A percentile compares a stretch with the other conserved stretches of the same genome.
These are phyloP conservation scores for Conchocele bisecta DNA, from an alignment of 2,888 invertebrate genomes.

Conservation along the genomic window DNA sequence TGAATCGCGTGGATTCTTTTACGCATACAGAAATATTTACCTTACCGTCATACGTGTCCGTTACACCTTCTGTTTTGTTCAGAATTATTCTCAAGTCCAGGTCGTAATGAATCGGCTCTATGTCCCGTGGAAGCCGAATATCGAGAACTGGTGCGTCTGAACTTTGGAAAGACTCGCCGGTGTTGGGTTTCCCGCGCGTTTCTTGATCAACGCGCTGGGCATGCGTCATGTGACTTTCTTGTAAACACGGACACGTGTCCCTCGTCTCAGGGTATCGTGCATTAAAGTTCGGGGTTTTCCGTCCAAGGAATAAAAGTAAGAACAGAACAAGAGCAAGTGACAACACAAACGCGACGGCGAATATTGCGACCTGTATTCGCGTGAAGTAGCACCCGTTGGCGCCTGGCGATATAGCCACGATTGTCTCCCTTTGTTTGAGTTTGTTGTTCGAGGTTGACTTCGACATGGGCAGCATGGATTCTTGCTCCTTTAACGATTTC, in stretches of 20 bases:
- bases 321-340: conserved; percentile 60
- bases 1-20: conserved; percentile 55
- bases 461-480: conserved; percentile 11
- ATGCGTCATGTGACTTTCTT: background rate
- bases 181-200: background rate
- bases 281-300: background rate
- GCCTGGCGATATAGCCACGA: conserved; percentile 53
- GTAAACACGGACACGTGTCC: conserved; percentile 4
- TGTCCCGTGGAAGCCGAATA: conserved; percentile 66
- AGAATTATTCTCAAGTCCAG: conserved; percentile 66
- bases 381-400: conserved; percentile 63
- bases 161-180: conserved; percentile 5
- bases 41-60: conserved; percentile 60
- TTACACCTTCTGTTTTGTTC: too few species aligned
- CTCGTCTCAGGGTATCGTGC: background rate
- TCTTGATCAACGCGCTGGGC: background rate
- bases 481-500: too few species aligned
- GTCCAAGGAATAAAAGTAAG: conserved; percentile 53
- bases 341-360: conserved; percentile 54
- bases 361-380: conserved; percentile 56
- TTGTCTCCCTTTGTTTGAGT: conserved; percentile 48
- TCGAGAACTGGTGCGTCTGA: conserved; percentile 31
- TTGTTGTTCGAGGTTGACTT: conserved; percentile 44
- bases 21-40: conserved; percentile 66
- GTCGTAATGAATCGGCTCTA: conserved; percentile 70